Percentiles rank a stretch among this genome's conserved stretches.
Evolutionary conservation across 35 echinoderm and acorn worm species (phyloP).

Genomic region (Eucidaris tribuloides): DNA sequence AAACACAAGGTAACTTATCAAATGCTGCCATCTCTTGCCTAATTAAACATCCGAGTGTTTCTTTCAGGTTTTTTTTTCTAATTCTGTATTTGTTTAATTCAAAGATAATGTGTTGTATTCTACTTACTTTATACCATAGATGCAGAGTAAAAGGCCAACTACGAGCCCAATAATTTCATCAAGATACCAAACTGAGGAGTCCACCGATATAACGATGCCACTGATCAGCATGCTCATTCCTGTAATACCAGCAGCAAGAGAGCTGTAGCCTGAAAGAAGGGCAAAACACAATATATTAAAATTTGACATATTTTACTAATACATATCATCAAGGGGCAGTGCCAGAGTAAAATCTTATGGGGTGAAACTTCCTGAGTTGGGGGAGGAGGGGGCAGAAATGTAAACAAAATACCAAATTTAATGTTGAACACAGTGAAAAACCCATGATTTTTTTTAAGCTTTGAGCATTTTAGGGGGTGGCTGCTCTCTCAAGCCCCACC

Average conservation of each 20-base stretch:
- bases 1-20: no score
- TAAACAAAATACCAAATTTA: neutral
- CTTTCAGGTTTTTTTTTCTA: no score
- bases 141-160: constrained; percentile 23
- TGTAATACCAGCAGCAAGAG: constrained; percentile 52
- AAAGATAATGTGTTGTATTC: no score
- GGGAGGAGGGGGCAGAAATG: no score
- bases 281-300: neutral
- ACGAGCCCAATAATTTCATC: constrained; percentile 53
- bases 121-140: constrained; percentile 78
- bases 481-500: no score
- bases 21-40: no score
- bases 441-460: no score
- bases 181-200: constrained; percentile 46
- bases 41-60: no score
- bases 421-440: no score
- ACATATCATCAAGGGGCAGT: neutral
- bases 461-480: no score
- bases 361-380: neutral
- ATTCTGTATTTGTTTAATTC: no score
- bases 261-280: constrained; percentile 54
- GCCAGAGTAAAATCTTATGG: neutral
- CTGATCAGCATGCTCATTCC: constrained; percentile 52
- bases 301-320: neutral
- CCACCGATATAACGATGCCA: neutral